Base-by-base conservation (phyloP, 2,113 vertebrate genomes). In the Ascaphus truei region DNA sequence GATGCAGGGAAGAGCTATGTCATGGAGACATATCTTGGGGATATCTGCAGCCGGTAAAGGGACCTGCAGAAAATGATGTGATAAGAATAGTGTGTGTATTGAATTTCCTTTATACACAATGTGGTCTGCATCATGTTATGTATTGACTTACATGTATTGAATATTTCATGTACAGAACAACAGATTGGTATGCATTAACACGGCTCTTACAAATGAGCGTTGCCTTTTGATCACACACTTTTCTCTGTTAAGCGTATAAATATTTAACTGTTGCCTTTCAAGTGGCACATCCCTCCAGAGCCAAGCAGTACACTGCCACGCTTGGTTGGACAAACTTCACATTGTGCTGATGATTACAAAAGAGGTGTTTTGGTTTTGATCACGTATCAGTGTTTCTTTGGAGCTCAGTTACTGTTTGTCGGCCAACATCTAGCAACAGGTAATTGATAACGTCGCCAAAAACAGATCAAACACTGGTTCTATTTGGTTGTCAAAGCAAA, bases 331-430 rank as follows among this genome's bases (percentile, higher is more conserved):
- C 61, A 65, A 65, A 39, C 30, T 37, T 55, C 33, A 52, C 50
- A 53, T 53, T 65, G 50, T 65, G 34, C n/a, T 16, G 52, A 53
- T 53, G 27, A 53, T 64, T 65, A 53, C 34, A 53, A 30, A 37
- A 53, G 25, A 37, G n/a, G 26, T 4, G 18, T 41, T n/a, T 39
- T 18, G n/a, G 15, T 51, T 53, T 64, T 52, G 33, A 65, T 52
- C 33, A 16, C 31, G n/a, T 25, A 22, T 36, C 20, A 34, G 31
- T 39, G 11, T 34, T n/a, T 20, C 12, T 20, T 34, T 53, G 15
- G 26, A 65, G 26, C 51, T 39, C n/a, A 39, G n/a, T 7, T 39
- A 29, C 25, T 30, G 18, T 65, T 65, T 53, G 10, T 26, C 29
- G 11, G 22, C n/a, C n/a, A n/a, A n/a, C n/a, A n/a, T n/a, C n/a